Percentiles rank a stretch among this genome's conserved stretches.
These are phyloP conservation scores for Sphaeramia orbicularis DNA, from an alignment of 2,797 vertebrate genomes.

Conservation along the genomic window DNA sequence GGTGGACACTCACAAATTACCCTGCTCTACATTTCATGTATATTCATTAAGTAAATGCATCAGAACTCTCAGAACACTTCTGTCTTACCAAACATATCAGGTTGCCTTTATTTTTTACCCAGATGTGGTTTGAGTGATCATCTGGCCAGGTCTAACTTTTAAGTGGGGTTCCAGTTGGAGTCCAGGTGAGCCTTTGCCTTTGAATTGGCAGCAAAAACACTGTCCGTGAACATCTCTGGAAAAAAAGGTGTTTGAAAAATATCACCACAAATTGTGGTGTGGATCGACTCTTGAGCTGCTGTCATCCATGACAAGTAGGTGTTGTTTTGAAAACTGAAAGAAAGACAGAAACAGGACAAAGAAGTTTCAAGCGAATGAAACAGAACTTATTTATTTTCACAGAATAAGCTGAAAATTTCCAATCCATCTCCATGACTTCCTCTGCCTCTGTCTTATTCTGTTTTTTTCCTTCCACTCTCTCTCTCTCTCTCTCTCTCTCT, in stretches of 20 bases:
- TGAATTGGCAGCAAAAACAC: slow-evolving; percentile 1
- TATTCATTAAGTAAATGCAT: slow-evolving; percentile 62
- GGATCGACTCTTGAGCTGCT: slow-evolving; percentile 28
- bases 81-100: slow-evolving; percentile 8
- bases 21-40: slow-evolving; percentile 67
- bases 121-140: neutral
- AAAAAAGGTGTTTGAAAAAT: neutral
- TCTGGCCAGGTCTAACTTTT: neutral
- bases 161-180: neutral
- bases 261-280: slow-evolving; percentile 7
- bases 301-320: slow-evolving; percentile 27
- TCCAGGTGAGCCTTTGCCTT: slow-evolving; percentile 2
- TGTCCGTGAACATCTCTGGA: neutral
- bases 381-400: slow-evolving; percentile 72
- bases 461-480: slow-evolving; percentile 40
- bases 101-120: slow-evolving; percentile 6
- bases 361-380: slow-evolving; percentile 54
- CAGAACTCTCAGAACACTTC: slow-evolving; percentile 40
- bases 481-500: slow-evolving; percentile 39
- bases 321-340: slow-evolving; percentile 32
- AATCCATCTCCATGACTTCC: slow-evolving; percentile 74
- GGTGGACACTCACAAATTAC: slow-evolving; percentile 67
- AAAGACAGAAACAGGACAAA: slow-evolving; percentile 25
- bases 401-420: slow-evolving; percentile 65
- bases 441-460: slow-evolving; percentile 58